Base-by-base conservation (phyloP, 2,888 invertebrate species). In the Sceliomorpha sp. region DNA sequence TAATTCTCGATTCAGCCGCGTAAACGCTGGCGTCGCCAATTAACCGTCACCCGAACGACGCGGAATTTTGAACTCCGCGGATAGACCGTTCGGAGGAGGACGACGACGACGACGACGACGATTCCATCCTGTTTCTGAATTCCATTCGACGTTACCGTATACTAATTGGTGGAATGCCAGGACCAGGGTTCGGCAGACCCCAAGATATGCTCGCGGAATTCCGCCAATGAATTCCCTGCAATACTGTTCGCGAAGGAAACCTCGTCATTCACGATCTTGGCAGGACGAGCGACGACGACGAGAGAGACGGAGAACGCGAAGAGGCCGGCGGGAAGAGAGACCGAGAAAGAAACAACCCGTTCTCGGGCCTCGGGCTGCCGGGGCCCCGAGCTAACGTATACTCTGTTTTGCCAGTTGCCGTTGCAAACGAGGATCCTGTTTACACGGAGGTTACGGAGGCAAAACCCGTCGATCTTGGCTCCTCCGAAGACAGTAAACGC, bases 351-450 rank as follows among this genome's bases (percentile, higher is more conserved):
- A 48, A 51, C 47, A 47, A 59, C 37, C 55, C 36, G 51, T 39
- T 40, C 34, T 40, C 29, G 39, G 59, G 20, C 9, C 50, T n/a
- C 45, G 45, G 15, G 26, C 27, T n/a, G 10, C 1, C 40, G 1
- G 37, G 14, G 47, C 56, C 62, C 45, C 44, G 42, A 50, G 63
- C 20, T 36, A 44, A 36, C 24, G 36, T 17, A 73, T 68, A 70
- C 72, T 70, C 71, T 70, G 71, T 74, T 32, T 29, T 74, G 71
- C 72, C 67, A 60, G 72, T 74, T 75, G 73, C 70, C 71, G 76
- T 66, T 47, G 69, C 68, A 76, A 81, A 82, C 79, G 78, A 81
- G 79, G 72, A 79, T 78, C 76, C 77, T 77, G 79, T 80, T 82
- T 82, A 77, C 77, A 79, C 74, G 78, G 70, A 66, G 76, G 68